These are phyloP conservation scores for Chionis minor DNA, from an alignment of 2,113 vertebrate genomes.

Conservation along the genomic window DNA sequence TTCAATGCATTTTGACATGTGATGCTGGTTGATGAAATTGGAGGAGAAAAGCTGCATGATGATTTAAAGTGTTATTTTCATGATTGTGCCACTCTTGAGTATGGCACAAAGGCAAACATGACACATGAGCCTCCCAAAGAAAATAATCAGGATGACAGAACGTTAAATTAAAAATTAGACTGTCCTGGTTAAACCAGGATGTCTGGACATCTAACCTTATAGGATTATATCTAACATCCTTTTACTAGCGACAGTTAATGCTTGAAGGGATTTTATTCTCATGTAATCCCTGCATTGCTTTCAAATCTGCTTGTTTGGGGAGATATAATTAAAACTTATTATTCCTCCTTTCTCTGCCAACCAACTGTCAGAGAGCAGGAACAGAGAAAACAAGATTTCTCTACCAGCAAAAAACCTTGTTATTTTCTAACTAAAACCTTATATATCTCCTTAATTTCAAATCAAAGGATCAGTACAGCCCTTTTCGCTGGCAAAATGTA, in stretches of 20 bases:
- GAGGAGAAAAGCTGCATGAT: slow-evolving; percentile 65
- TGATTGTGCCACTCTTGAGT: slow-evolving; percentile 56
- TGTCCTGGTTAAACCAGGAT: slow-evolving; percentile 60
- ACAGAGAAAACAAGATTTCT: slow-evolving; percentile 67
- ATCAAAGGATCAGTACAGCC: slow-evolving; percentile 10
- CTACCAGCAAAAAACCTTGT: slow-evolving; percentile 43
- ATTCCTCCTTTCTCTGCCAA: slow-evolving; percentile 72
- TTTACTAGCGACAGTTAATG: slow-evolving; percentile 67
- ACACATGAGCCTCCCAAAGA: slow-evolving; percentile 40
- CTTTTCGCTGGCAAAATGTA: not conserved
- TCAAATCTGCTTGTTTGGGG: slow-evolving; percentile 74
- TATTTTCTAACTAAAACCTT: slow-evolving; percentile 49
- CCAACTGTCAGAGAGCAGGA: slow-evolving; percentile 61
- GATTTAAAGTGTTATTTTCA: slow-evolving; percentile 67
- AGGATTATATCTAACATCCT: slow-evolving; percentile 66
- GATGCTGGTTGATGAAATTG: slow-evolving; percentile 62
- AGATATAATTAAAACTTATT: slow-evolving; percentile 78
- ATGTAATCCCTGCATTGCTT: slow-evolving; percentile 71
- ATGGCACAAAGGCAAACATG: slow-evolving; percentile 57
- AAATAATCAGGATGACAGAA: slow-evolving; percentile 69
- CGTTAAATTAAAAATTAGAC: slow-evolving; percentile 70
- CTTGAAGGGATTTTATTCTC: slow-evolving; percentile 67
- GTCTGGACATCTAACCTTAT: slow-evolving; percentile 68
- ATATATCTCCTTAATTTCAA: slow-evolving; percentile 33
- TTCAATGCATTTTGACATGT: slow-evolving; percentile 65